phyloP scores from a whole-genome alignment of 2,888 invertebrate genomes.

The Metalampra italica region DNA sequence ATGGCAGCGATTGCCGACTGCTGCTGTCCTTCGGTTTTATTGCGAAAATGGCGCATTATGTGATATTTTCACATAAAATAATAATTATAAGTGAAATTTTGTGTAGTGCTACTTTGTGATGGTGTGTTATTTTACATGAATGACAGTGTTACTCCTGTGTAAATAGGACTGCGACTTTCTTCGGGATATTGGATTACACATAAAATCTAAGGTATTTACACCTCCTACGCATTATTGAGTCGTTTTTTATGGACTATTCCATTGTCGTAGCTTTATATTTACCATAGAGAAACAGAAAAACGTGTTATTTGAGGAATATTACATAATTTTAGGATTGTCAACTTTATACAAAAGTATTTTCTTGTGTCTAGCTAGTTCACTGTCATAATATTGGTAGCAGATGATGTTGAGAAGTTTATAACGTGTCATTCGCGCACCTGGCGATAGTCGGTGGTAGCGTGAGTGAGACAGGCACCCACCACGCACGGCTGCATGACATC shows the following conservation, averaged over 20 bases:
- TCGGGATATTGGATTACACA: conserved; percentile 77
- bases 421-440: conserved; percentile 27
- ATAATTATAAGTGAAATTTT: conserved; percentile 70
- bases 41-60: conserved; percentile 76
- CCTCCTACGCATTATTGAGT: conserved; percentile 58
- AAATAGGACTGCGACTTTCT: conserved; percentile 70
- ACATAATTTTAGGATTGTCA: conserved; percentile 53
- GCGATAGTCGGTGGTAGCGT: conserved; percentile 5
- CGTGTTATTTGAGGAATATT: conserved; percentile 42
- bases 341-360: conserved; percentile 24
- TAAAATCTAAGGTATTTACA: conserved; percentile 72
- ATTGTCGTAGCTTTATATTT: conserved; percentile 16
- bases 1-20: conserved; percentile 76
- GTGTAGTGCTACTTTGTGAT: conserved; percentile 75
- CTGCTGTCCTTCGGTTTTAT: conserved; percentile 72
- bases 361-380: not conserved
- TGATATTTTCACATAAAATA: conserved; percentile 72
- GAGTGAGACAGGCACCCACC: conserved; percentile 2
- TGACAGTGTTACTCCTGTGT: conserved; percentile 70
- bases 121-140: conserved; percentile 66
- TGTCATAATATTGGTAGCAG: conserved; percentile 27
- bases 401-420: conserved; percentile 38
- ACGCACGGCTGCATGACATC: conserved; percentile 58
- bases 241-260: conserved; percentile 24
- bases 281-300: conserved; percentile 13